These are phyloP conservation scores for Ferdinandea cuprea DNA, from an alignment of 2,888 invertebrate species.

Conservation along the genomic window DNA sequence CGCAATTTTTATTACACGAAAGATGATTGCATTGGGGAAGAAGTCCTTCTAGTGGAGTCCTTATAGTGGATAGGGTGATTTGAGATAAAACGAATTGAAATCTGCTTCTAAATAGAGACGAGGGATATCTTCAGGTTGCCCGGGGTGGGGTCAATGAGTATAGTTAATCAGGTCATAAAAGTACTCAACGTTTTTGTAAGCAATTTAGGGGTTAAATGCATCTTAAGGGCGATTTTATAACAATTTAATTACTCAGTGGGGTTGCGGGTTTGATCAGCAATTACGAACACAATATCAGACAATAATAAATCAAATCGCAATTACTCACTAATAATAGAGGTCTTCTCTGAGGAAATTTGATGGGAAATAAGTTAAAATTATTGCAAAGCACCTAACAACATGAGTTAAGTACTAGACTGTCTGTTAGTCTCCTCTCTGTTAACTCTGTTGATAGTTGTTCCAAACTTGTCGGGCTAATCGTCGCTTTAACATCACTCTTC, in stretches of 20 bases:
- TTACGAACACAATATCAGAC: too few species aligned
- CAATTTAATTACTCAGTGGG: background rate
- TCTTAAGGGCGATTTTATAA: background rate
- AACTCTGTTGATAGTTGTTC: too few species aligned
- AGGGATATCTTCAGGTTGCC: background rate
- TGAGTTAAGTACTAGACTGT: too few species aligned
- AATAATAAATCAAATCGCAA: too few species aligned
- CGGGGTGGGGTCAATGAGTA: background rate
- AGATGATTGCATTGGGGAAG: conserved; percentile 8
- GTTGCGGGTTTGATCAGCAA: too few species aligned
- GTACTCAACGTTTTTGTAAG: background rate
- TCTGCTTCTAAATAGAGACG: background rate
- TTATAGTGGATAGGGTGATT: conserved; percentile 25
- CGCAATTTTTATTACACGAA: conserved; percentile 34
- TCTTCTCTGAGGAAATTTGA: too few species aligned
- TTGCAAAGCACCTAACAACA: too few species aligned
- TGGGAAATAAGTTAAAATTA: too few species aligned
- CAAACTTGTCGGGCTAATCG: too few species aligned
- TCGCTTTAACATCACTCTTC: too few species aligned
- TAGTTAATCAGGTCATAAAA: background rate
- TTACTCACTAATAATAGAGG: too few species aligned
- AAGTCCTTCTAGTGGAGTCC: conserved; percentile 17
- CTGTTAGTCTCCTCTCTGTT: too few species aligned
- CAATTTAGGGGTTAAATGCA: background rate
- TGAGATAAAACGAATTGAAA: background rate